phyloP scores from a whole-genome alignment of 2,113 vertebrate genomes.

The Etheostoma spectabile region DNA sequence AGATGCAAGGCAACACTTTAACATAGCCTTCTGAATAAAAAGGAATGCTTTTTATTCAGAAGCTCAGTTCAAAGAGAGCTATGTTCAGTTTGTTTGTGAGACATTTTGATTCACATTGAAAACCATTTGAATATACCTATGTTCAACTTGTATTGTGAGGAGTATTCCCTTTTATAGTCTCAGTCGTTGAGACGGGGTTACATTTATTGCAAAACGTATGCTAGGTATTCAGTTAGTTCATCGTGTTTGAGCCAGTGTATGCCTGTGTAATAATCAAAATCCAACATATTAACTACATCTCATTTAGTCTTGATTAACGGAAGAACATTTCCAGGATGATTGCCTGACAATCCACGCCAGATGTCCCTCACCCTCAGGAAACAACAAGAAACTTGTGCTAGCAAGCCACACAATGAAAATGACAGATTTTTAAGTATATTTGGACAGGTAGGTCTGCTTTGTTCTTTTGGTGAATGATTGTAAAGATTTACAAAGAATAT shows the following conservation, averaged over 20 bases:
- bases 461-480: too few species aligned
- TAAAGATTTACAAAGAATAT: too few species aligned
- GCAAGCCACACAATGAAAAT: too few species aligned
- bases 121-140: constrained; percentile 26
- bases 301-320: too few species aligned
- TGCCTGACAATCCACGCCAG: too few species aligned
- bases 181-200: not conserved
- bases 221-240: constrained; percentile 4
- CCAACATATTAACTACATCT: not conserved
- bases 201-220: constrained; percentile 14
- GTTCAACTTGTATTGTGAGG: constrained; percentile 37
- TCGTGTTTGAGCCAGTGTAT: not conserved
- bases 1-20: not conserved
- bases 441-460: too few species aligned
- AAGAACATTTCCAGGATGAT: too few species aligned
- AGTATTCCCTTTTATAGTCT: constrained; percentile 10
- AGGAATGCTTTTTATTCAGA: constrained; percentile 12
- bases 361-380: too few species aligned
- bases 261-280: not conserved
- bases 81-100: constrained; percentile 20
- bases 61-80: constrained; percentile 3
- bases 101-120: constrained; percentile 28
- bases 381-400: too few species aligned
- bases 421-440: too few species aligned
- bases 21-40: not conserved